Conservation (phyloP, 2,797 vertebrate species). For the Melanotaenia nigrans region DNA sequence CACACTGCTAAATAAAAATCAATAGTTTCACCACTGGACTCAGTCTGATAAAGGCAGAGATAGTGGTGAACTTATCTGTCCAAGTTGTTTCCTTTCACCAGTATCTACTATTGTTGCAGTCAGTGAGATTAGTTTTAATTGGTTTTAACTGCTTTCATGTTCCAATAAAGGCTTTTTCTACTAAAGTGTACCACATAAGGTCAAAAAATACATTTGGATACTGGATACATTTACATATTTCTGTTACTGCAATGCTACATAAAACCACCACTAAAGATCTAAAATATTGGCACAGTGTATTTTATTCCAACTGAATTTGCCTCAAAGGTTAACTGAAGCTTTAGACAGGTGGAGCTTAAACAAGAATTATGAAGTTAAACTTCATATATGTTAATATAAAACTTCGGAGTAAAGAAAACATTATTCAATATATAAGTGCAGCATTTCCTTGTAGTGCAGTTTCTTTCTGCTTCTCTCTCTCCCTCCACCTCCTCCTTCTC, state of each 20-base stretch:
- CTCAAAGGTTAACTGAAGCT: background rate
- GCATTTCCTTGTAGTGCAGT: slow-evolving; percentile 41
- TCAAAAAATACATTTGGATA: slow-evolving; percentile 29
- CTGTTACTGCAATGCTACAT: slow-evolving; percentile 40
- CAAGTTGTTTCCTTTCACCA: slow-evolving; percentile 14
- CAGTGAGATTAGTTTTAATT: slow-evolving; percentile 16
- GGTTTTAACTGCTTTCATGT: slow-evolving; percentile 39
- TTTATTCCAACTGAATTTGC: background rate
- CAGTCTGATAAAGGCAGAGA: slow-evolving; percentile 75
- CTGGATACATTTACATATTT: slow-evolving; percentile 19
- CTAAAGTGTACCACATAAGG: slow-evolving; percentile 21
- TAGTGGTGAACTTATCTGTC: slow-evolving; percentile 37
- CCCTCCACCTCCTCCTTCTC: background rate
- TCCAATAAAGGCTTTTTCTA: slow-evolving; percentile 24
- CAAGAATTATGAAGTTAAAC: slow-evolving; percentile 12
- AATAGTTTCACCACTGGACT: slow-evolving; percentile 73
- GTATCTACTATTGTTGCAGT: slow-evolving; percentile 25
- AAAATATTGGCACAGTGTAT: background rate
- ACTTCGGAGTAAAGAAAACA: slow-evolving; percentile 1
- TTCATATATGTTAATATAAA: slow-evolving; percentile 5
- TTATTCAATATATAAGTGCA: slow-evolving; percentile 17
- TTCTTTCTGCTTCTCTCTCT: slow-evolving; percentile 22
- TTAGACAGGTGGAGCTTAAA: slow-evolving; percentile 1
- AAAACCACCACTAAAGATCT: slow-evolving; percentile 50
- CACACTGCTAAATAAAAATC: slow-evolving; percentile 85